These are phyloP conservation scores for Mythimna loreyi DNA, from an alignment of 2,888 invertebrate species.

Conservation along the genomic window DNA sequence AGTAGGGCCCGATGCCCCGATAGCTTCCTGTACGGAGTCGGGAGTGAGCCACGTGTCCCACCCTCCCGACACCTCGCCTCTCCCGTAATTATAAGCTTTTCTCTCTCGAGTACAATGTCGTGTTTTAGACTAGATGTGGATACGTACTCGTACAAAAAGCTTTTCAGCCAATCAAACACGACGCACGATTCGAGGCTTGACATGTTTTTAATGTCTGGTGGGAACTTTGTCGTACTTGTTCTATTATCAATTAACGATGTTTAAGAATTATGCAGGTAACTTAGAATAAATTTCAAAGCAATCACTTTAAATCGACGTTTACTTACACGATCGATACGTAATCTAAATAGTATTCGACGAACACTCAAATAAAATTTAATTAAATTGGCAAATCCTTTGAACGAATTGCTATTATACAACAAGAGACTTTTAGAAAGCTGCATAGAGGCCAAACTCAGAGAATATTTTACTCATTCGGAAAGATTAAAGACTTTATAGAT, in stretches of 20 bases:
- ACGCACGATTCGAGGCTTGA: background rate
- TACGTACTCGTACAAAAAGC: constrained; percentile 18
- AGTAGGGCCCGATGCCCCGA: constrained; percentile 64
- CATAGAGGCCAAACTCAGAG: constrained; percentile 10
- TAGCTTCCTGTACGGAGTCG: constrained; percentile 79
- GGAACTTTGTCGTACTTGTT: background rate
- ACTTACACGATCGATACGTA: background rate
- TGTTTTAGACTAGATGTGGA: constrained; percentile 31
- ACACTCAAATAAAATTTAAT: constrained; percentile 18
- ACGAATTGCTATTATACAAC: constrained; percentile 43
- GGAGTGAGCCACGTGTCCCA: constrained; percentile 71
- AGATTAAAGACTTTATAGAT: constrained; percentile 15
- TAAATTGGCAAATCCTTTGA: constrained; percentile 30
- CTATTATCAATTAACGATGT: background rate
- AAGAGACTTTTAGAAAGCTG: constrained; percentile 61
- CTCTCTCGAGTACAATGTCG: constrained; percentile 49
- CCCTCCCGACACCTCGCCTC: constrained; percentile 62
- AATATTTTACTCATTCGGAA: constrained; percentile 9
- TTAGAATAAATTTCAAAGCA: constrained; percentile 6
- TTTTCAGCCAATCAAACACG: constrained; percentile 16
- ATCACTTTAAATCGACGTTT: background rate
- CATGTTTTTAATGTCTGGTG: background rate
- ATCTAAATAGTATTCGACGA: constrained; percentile 10
- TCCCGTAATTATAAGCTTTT: constrained; percentile 73
- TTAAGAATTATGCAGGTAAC: constrained; percentile 7